These are phyloP conservation scores for Frieseomelitta varia DNA, from an alignment of 1,140 invertebrate genomes.

Conservation along the genomic window DNA sequence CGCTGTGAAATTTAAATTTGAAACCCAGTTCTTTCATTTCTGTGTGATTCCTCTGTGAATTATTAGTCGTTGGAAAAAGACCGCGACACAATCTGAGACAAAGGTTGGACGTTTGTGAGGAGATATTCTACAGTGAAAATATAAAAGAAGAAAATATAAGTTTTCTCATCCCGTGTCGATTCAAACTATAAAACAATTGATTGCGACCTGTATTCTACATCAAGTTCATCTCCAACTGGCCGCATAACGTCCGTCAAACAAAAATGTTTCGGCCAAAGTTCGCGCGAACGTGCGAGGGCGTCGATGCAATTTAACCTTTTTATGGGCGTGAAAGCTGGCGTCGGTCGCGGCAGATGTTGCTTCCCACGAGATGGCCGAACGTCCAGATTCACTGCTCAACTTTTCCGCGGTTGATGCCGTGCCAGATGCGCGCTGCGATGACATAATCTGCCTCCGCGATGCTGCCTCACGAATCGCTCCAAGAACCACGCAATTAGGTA, in stretches of 20 bases:
- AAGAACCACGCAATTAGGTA: slow-evolving; percentile 31
- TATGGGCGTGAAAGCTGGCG: slow-evolving; percentile 15
- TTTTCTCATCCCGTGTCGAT: not conserved
- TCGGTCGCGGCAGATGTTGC: slow-evolving; percentile 60
- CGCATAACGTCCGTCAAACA: slow-evolving; percentile 20
- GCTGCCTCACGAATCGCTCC: slow-evolving; percentile 7
- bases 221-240: no score
- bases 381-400: slow-evolving; percentile 57
- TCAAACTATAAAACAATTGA: not conserved
- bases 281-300: slow-evolving; percentile 33
- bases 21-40: no score
- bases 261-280: slow-evolving; percentile 58
- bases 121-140: no score
- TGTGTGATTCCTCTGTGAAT: no score
- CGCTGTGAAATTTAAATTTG: no score
- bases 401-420: slow-evolving; percentile 58
- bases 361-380: slow-evolving; percentile 54
- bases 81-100: no score
- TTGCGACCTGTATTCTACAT: no score
- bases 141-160: no score
- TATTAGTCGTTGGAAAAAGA: no score
- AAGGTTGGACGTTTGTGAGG: no score
- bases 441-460: slow-evolving; percentile 59
- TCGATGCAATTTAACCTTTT: slow-evolving; percentile 56
- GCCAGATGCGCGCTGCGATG: slow-evolving; percentile 60